Base-by-base conservation (phyloP, 2,113 vertebrate genomes). In the Saccopteryx bilineata region DNA sequence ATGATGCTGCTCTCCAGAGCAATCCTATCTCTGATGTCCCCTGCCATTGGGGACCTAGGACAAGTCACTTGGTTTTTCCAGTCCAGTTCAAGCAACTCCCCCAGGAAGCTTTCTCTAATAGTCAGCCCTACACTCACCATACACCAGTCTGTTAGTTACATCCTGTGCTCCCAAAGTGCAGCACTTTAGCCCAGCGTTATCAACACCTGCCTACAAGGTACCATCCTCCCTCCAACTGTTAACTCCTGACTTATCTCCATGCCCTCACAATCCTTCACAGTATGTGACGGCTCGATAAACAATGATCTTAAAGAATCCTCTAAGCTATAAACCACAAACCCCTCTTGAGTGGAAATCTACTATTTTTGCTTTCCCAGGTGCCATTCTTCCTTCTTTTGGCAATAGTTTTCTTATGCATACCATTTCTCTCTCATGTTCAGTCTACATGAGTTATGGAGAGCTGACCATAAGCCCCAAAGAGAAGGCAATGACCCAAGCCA, bases 311-410 rank as follows among this genome's bases (percentile, higher is more conserved):
- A 71, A 63, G 58, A 78, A 6, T 90, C 80, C 90, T 89, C 68
- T 46, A 48, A 48, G 66, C 7, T 76, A 0, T 72, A 58, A 87
- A 87, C 78, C 80, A 78, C 19, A 85, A 92, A 33, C 28, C 17
- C 46, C 78, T 61, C 28, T 61, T 23, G 24, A 19, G 28, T 21
- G 15, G 33, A 56, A 23, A 76, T 58, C 28, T 93, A 71, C 50
- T 65, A 24, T 39, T 85, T 87, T 80, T 75, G 82, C 66, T 66
- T 81, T 9, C 56, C 50, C 10, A 39, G 63, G 33, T 60, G 76
- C 83, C 72, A 71, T 48, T 91, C 39, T n/a, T 90, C 60, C 80
- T 75, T 71, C 74, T 90, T 92, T 33, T 63, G 52, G 78, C 23
- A 84, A 78, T 26, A 91, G 21, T 81, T 76, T 84, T 88, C n/a